These are phyloP conservation scores for Mercenaria mercenaria DNA, from an alignment of 1,140 invertebrate genomes.

Conservation along the genomic window DNA sequence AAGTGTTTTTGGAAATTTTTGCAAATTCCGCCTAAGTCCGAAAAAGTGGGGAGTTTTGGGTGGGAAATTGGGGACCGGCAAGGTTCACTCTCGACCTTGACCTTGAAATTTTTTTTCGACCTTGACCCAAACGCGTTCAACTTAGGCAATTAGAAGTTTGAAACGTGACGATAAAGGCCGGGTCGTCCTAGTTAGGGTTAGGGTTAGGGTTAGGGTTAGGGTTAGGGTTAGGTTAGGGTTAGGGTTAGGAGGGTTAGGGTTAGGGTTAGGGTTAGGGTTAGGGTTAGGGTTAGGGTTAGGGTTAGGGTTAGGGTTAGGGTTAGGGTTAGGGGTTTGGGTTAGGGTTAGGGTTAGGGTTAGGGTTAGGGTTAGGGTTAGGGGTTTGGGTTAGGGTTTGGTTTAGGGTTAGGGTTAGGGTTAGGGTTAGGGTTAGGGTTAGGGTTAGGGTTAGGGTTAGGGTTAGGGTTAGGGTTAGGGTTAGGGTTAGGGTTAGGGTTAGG, in stretches of 20 bases:
- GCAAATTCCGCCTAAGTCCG: too few relatives aligned
- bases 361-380: constrained; percentile 56
- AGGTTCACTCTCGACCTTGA: too few relatives aligned
- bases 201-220: constrained; percentile 65
- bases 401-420: constrained; percentile 50
- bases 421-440: constrained; percentile 46
- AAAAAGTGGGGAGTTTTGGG: too few relatives aligned
- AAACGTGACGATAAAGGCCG: too few relatives aligned
- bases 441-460: constrained; percentile 50
- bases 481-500: constrained; percentile 58
- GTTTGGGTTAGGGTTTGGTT: too few relatives aligned
- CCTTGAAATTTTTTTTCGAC: too few relatives aligned
- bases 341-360: constrained; percentile 69
- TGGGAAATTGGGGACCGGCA: too few relatives aligned
- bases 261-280: constrained; percentile 42
- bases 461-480: constrained; percentile 50
- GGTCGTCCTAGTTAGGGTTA: too few relatives aligned
- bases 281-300: constrained; percentile 58
- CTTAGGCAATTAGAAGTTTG: too few relatives aligned
- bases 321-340: too few relatives aligned
- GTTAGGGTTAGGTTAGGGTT: constrained; percentile 33
- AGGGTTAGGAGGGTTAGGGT: constrained; percentile 49
- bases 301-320: constrained; percentile 58
- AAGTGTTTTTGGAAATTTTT: too few relatives aligned
- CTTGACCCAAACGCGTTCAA: too few relatives aligned